Percentiles rank a stretch among this genome's conserved stretches.
Evolutionary conservation across 2,888 invertebrate genomes (phyloP).

Genomic region (Myopa tessellatipennis): DNA sequence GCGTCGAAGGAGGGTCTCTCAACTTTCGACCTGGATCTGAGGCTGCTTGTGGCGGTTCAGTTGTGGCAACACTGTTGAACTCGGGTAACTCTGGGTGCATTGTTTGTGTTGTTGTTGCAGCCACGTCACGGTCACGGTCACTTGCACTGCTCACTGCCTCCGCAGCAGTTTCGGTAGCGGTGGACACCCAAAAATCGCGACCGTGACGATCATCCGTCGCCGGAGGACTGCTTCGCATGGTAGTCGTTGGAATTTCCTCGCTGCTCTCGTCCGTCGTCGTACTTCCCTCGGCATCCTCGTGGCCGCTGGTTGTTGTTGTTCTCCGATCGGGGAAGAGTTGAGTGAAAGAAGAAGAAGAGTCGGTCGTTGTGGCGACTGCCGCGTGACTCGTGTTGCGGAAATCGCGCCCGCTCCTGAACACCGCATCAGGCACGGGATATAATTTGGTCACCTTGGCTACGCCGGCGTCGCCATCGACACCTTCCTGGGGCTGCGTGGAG

Average conservation of each 20-base stretch:
- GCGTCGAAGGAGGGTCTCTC: not conserved
- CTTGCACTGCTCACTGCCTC: not conserved
- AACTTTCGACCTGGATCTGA: not conserved
- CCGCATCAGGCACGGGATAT: slow-evolving; percentile 54
- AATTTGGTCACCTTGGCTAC: slow-evolving; percentile 49
- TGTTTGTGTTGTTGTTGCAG: too few species aligned
- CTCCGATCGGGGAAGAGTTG: too few species aligned
- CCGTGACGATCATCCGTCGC: slow-evolving; percentile 54
- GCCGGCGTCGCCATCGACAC: slow-evolving; percentile 37
- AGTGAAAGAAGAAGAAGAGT: not conserved
- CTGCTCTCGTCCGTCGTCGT: too few species aligned
- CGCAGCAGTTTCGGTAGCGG: slow-evolving; percentile 38
- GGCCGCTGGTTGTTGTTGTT: slow-evolving; percentile 49
- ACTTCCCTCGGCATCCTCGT: slow-evolving; percentile 43
- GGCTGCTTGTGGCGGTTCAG: too few species aligned
- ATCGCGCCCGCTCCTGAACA: slow-evolving; percentile 56
- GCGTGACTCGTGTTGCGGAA: slow-evolving; percentile 45
- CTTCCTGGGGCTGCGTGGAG: slow-evolving; percentile 54
- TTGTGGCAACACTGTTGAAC: too few species aligned
- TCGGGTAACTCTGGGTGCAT: too few species aligned
- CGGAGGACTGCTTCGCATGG: slow-evolving; percentile 5
- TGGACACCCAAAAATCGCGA: slow-evolving; percentile 57
- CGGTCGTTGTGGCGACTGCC: slow-evolving; percentile 31
- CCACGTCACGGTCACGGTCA: too few species aligned
- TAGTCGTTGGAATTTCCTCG: not conserved